Conservation (phyloP, 2,113 vertebrate genomes). For the Cepphus grylle region DNA sequence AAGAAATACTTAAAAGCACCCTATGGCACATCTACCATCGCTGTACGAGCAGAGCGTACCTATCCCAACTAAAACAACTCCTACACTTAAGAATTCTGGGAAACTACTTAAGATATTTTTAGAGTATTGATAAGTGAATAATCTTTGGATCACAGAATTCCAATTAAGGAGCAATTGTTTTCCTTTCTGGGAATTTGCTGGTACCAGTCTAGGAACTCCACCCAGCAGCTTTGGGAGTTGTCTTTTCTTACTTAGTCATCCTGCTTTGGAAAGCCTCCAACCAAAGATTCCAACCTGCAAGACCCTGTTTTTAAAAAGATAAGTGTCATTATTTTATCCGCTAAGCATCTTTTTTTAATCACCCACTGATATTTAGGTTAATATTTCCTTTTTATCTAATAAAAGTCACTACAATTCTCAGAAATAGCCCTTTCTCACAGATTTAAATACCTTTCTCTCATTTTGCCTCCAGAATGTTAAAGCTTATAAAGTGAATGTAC, state of each 20-base stretch:
- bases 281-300: conserved; percentile 61
- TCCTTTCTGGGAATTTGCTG: conserved; percentile 66
- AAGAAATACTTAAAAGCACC: not conserved
- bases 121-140: conserved; percentile 41
- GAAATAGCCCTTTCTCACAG: not conserved
- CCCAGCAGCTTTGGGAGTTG: conserved; percentile 72
- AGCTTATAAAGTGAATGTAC: not conserved
- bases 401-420: not conserved
- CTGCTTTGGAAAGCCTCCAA: conserved; percentile 63
- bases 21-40: accelerated
- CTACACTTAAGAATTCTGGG: not conserved
- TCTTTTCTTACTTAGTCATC: conserved; percentile 70
- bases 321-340: conserved; percentile 11
- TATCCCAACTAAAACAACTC: not conserved
- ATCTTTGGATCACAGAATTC: conserved; percentile 45
- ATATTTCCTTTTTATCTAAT: not conserved
- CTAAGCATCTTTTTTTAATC: not conserved
- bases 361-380: conserved; percentile 1
- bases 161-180: conserved; percentile 35
- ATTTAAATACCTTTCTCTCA: not conserved
- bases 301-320: conserved; percentile 57
- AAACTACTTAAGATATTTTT: conserved; percentile 8
- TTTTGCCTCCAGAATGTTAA: not conserved
- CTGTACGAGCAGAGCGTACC: not conserved
- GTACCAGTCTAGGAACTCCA: conserved; percentile 55